Evolutionary conservation across 2,113 vertebrate species (phyloP), one percentile per base, ranked within the genome.

Genomic region (Gymnarchus niloticus): DNA sequence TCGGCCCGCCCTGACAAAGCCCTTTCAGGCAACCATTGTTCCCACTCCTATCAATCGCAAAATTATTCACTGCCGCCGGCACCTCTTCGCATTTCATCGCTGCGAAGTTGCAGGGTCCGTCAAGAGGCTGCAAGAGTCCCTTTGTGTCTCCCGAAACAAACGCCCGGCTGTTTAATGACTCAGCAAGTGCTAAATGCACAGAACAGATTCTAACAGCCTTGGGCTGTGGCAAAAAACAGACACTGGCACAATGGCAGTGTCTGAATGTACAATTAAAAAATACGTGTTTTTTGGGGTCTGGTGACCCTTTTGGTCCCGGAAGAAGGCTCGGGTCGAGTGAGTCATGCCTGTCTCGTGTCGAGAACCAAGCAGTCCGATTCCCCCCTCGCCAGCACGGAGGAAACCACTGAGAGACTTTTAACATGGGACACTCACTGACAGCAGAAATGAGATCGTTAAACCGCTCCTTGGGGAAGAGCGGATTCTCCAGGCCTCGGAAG

Each of bases 391-490:
- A n/a, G 1, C 57, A 25, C 21, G 7, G 21, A 54, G n/a, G n/a
- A 61, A 61, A 21, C 19, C 37, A 44, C 37, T 44, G 76, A 78
- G 76, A 78, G 65, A 73, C 65, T 7, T 19, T 41, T 78, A 52
- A 21, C 37, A 51, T 1, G 21, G 19, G 23, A 3, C 59, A 95
- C 98, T 98, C 96, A 99, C 98, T 95, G 96, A 99, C 94, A 95
- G 95, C 97, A 88, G 97, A 96, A 91, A 99, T 96, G 89, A 99
- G 96, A 89, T 99, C 98, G 89, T 94, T 98, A 95, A 99, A 99
- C 93, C 97, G 97, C 95, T 99, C 98, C 94, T 97, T 99, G 91
- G 98, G 98, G 95, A 99, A 99, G 90, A 99, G 96, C 86, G 98
- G 96, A 90, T 98, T 99, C 95, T 99, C 98, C 94, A 99, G 95